Evolutionary conservation across 2,888 invertebrate genomes (phyloP), one percentile per base, ranked within the genome.

Genomic region (Tetanocera ferruginea): DNA sequence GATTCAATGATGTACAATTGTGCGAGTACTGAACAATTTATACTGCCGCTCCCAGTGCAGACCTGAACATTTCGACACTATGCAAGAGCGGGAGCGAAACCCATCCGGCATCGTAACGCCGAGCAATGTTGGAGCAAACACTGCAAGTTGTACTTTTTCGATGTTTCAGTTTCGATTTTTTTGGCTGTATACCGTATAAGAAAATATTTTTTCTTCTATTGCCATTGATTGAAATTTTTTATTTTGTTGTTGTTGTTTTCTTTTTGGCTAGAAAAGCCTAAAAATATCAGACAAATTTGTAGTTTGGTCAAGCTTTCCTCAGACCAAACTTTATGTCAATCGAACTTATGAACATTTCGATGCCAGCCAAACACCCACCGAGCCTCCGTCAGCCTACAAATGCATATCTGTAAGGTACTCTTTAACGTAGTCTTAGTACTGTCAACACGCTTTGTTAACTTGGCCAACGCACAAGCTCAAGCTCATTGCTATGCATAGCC

Each of bases 1-100:
- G 83, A 85, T 86, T 88, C 89, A 89, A 89, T 90, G 90, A 88
- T 89, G 85, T 83, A 83, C 84, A 87, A 85, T 88, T 87, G 87
- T 84, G 82, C 85, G 86, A 85, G 85, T 85, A 85, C 85, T 84
- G 81, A 87, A 85, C 88, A 87, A 89, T 90, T 90, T 90, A 90
- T 90, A 90, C 89, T 87, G 89, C 88, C 89, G 90, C 89, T 89
- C 89, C 89, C 87, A 84, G 77, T 67, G 79, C 51, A 52, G 25
- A 69, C 8, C 52, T 25, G 19, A 23, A 51, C 43, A 55, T 51
- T 28, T 28, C 51, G 28, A 51, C 49, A 51, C 49, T 11, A 49
- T 17, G 51, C 51, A 60, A 28, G 64, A n/a, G 31, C 64, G 31
- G 34, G 11, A 17, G 64, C n/a, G 31, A 14, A 11, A n/a, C 2